Evolutionary conservation across 2,113 vertebrate species (phyloP).

Genomic region (Pangasianodon hypophthalmus): DNA sequence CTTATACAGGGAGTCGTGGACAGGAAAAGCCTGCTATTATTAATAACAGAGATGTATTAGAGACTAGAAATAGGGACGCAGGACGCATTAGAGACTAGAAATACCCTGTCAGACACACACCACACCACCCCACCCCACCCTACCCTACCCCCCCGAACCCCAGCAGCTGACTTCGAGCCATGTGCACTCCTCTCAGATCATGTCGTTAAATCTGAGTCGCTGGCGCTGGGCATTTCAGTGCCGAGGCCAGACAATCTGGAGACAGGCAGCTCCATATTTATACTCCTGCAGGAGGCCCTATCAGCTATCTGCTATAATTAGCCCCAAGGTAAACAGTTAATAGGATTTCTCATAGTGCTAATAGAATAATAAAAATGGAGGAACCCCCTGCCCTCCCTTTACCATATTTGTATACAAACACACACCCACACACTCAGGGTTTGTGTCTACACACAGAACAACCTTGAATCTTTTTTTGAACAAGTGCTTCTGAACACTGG

Average conservation of each 20-base stretch:
- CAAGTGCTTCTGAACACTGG: not conserved
- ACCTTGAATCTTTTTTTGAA: not conserved
- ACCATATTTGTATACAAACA: constrained; percentile 24
- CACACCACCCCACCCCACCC: constrained; percentile 14
- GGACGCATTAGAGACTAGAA: not conserved
- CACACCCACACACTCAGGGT: not conserved
- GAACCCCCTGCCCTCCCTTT: constrained; percentile 43
- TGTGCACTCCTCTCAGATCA: constrained; percentile 87
- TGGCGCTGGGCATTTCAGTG: constrained; percentile 79
- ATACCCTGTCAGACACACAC: constrained; percentile 47
- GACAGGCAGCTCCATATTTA: constrained; percentile 92
- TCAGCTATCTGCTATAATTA: constrained; percentile 80
- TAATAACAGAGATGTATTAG: constrained; percentile 10
- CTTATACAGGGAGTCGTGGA: not conserved
- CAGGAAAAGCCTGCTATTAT: not conserved
- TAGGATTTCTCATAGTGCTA: constrained; percentile 69
- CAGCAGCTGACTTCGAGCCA: constrained; percentile 84
- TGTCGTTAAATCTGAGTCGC: constrained; percentile 90
- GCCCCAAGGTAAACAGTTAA: constrained; percentile 73
- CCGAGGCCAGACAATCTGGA: constrained; percentile 93
- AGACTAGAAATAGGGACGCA: not conserved
- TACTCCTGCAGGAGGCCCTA: constrained; percentile 73
- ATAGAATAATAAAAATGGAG: constrained; percentile 68
- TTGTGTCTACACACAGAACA: not conserved
- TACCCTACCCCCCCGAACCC: constrained; percentile 23